Evolutionary conservation across 2,797 vertebrate genomes (phyloP).

Genomic region (Naso thynnoides): DNA sequence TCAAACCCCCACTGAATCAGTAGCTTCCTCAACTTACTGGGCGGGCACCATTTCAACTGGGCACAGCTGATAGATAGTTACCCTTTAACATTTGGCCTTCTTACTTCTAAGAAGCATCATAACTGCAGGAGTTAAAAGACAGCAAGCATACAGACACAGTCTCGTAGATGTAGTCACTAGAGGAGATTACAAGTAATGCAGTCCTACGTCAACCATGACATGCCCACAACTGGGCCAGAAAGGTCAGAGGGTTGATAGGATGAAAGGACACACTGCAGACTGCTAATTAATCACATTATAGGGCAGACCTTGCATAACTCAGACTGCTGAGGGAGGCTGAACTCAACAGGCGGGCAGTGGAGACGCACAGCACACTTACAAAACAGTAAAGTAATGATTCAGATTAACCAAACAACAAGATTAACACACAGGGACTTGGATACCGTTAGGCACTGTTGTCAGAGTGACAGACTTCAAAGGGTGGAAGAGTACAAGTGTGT

Average conservation of each 20-base stretch:
- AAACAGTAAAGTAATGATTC: conserved; percentile 57
- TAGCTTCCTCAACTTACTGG: conserved; percentile 62
- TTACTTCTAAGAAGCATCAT: conserved; percentile 64
- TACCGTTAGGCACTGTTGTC: conserved; percentile 32
- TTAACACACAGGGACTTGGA: conserved; percentile 31
- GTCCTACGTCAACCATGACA: conserved; percentile 47
- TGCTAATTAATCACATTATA: conserved; percentile 68
- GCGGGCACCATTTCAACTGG: conserved; percentile 56
- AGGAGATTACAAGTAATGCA: conserved; percentile 56
- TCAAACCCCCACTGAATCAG: conserved; percentile 57
- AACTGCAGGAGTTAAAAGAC: conserved; percentile 53
- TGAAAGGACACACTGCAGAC: conserved; percentile 45
- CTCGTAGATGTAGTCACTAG: conserved; percentile 26
- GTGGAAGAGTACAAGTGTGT: conserved; percentile 51
- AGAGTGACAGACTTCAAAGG: conserved; percentile 35
- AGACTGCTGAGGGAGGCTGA: conserved; percentile 24
- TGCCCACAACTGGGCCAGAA: conserved; percentile 35
- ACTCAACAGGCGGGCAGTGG: conserved; percentile 41
- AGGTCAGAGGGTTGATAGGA: conserved; percentile 55
- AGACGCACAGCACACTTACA: conserved; percentile 24
- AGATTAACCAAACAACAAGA: conserved; percentile 37
- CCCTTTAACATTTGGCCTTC: conserved; percentile 41
- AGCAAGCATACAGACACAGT: conserved; percentile 50
- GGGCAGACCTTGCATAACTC: conserved; percentile 52
- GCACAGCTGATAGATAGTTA: conserved; percentile 44